A percentile compares a stretch with the other conserved stretches of the same genome.
phyloP scores from a whole-genome alignment of 2,888 invertebrate species.

The Cheilosia vernalis region DNA sequence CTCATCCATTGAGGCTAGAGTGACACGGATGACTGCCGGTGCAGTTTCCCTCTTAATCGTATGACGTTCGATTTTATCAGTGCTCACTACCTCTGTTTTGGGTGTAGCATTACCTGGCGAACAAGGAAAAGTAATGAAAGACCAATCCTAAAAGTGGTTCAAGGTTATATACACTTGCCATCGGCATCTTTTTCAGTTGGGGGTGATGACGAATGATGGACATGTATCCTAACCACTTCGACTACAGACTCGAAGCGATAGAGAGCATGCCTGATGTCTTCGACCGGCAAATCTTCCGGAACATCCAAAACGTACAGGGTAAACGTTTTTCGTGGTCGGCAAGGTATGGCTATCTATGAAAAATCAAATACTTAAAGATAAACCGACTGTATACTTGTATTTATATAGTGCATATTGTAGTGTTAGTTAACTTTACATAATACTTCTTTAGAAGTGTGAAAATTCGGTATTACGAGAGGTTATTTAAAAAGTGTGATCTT shows the following conservation, averaged over 20 bases:
- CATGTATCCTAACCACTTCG: constrained; percentile 89
- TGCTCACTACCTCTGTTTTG: constrained; percentile 30
- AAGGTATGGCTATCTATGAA: constrained; percentile 90
- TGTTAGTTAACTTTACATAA: background rate
- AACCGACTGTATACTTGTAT: background rate
- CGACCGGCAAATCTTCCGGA: constrained; percentile 92
- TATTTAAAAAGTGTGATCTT: background rate
- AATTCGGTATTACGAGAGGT: background rate
- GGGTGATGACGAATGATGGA: constrained; percentile 80
- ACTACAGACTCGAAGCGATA: constrained; percentile 92
- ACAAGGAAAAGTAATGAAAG: background rate
- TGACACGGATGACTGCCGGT: constrained; percentile 88
- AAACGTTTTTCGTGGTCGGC: constrained; percentile 94
- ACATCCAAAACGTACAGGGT: constrained; percentile 92
- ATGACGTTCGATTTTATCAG: constrained; percentile 80
- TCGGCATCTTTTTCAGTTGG: constrained; percentile 79
- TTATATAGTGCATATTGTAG: background rate
- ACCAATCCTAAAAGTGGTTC: background rate
- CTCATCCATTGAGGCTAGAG: constrained; percentile 90
- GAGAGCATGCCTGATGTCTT: constrained; percentile 91
- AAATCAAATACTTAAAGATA: background rate
- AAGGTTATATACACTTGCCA: constrained; percentile 77
- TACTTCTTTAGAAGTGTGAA: background rate
- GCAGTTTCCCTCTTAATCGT: constrained; percentile 84
- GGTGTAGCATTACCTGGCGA: constrained; percentile 47